Percentiles rank a stretch among this genome's conserved stretches.
Evolutionary conservation across 1,140 invertebrate species (phyloP).

Genomic region (Drosophila virilis): DNA sequence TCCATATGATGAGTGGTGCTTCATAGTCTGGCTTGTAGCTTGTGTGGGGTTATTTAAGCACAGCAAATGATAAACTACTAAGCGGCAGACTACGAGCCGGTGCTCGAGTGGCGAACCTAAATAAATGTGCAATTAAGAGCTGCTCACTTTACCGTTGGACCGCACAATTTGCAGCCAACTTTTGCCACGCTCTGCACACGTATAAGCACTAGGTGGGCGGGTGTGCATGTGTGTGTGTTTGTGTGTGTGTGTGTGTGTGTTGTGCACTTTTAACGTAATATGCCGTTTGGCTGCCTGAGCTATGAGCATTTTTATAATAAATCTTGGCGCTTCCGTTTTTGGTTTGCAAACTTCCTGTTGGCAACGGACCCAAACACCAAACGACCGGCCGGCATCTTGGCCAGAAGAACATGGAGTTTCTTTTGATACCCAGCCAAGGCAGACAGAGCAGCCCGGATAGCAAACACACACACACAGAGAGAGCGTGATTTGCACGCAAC

Average conservation of each 20-base stretch:
- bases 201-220: neutral
- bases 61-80: conserved; percentile 81
- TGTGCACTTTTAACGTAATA: conserved; percentile 79
- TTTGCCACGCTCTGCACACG: conserved; percentile 32
- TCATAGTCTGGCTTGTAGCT: conserved; percentile 9
- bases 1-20: conserved; percentile 38
- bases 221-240: conserved; percentile 15
- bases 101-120: conserved; percentile 71
- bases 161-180: conserved; percentile 80
- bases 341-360: conserved; percentile 82
- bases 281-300: conserved; percentile 76
- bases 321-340: conserved; percentile 80
- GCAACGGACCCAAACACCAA: conserved; percentile 46
- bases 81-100: conserved; percentile 55
- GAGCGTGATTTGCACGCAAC: conserved; percentile 80
- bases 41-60: conserved; percentile 74
- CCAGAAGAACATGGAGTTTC: conserved; percentile 37
- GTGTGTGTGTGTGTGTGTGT: conserved; percentile 41
- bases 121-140: conserved; percentile 83
- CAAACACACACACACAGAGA: neutral
- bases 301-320: conserved; percentile 82
- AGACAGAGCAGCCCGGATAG: conserved; percentile 1
- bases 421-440: conserved; percentile 56
- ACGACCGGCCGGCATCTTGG: conserved; percentile 30
- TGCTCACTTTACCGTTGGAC: conserved; percentile 76